Conservation (phyloP, 2,113 vertebrate genomes). For the Ptychochromis oligacanthus region DNA sequence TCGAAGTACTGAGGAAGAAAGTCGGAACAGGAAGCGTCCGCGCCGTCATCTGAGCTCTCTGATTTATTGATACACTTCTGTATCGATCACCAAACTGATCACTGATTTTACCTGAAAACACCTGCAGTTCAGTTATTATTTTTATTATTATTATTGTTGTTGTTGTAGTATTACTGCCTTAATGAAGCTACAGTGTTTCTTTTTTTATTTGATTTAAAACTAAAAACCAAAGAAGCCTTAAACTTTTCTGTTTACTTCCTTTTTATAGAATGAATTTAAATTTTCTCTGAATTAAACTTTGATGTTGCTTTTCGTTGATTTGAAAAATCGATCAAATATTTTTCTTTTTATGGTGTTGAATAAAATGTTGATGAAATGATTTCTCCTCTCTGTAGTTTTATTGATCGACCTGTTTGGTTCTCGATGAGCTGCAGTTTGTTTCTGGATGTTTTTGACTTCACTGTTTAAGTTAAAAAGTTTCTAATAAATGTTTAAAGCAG, state of each 20-base stretch:
- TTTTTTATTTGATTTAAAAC: neutral
- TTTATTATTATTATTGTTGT: too few relatives aligned
- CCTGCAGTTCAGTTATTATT: neutral
- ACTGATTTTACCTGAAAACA: neutral
- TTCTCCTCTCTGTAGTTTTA: neutral
- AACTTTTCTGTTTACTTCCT: neutral
- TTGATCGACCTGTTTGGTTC: neutral
- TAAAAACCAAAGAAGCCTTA: neutral
- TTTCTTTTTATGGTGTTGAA: neutral
- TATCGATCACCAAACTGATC: neutral
- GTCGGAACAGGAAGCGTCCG: constrained; percentile 91
- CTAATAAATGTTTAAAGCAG: too few relatives aligned
- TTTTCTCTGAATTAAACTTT: neutral
- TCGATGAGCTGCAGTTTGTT: neutral
- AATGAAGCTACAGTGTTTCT: neutral
- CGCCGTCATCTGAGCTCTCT: constrained; percentile 86
- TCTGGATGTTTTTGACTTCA: neutral
- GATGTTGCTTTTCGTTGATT: neutral
- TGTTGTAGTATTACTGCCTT: too few relatives aligned
- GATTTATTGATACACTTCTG: neutral
- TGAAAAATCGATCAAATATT: neutral
- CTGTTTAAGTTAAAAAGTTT: too few relatives aligned
- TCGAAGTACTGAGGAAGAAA: constrained; percentile 97
- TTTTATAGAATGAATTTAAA: neutral
- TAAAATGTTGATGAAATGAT: neutral